phyloP scores from a whole-genome alignment of 1,140 invertebrate genomes.

The Musca vetustissima region DNA sequence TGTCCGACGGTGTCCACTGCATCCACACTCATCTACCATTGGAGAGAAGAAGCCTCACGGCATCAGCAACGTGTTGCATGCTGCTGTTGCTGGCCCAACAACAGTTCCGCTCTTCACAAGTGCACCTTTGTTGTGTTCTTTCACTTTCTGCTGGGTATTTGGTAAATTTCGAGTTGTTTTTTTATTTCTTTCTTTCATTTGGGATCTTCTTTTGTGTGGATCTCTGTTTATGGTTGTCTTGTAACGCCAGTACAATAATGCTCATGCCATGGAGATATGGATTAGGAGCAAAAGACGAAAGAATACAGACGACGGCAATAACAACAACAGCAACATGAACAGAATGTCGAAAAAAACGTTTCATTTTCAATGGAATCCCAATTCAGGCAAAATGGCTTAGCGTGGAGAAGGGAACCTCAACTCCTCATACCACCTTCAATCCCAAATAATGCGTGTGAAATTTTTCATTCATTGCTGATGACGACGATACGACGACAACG shows the following conservation, averaged over 20 bases:
- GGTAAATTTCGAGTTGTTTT: no score
- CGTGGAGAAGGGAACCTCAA: neutral
- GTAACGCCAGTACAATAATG: conserved; percentile 18
- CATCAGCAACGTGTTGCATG: neutral
- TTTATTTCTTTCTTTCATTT: neutral
- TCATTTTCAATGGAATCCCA: conserved; percentile 9
- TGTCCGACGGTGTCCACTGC: neutral
- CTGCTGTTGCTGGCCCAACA: neutral
- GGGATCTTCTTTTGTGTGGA: neutral
- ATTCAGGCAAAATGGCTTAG: neutral
- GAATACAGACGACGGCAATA: no score
- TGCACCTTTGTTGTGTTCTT: conserved; percentile 3
- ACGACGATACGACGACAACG: neutral
- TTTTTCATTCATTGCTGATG: conserved; percentile 14
- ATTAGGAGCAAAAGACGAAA: no score
- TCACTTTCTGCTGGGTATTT: neutral
- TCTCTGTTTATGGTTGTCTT: conserved; percentile 2
- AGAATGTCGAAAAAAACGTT: neutral
- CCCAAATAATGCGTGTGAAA: conserved; percentile 21
- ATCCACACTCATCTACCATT: neutral
- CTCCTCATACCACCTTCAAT: neutral
- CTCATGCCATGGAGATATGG: no score
- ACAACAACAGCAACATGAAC: no score
- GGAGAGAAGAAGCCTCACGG: no score
- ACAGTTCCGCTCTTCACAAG: conserved; percentile 7